Conservation (phyloP, 2,797 vertebrate genomes). For the Moxostoma hubbsi region DNA sequence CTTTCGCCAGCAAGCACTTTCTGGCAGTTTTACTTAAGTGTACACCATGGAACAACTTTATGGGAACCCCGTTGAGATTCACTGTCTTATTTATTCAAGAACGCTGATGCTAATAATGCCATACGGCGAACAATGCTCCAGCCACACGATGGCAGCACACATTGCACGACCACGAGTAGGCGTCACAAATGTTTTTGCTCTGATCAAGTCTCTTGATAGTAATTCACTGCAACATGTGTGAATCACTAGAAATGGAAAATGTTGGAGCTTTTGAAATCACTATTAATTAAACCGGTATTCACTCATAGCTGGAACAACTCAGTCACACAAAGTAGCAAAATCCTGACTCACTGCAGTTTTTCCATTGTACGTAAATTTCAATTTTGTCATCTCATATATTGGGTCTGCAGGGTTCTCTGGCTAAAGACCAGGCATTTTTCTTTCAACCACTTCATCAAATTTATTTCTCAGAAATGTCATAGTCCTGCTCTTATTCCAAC, state of each 20-base stretch:
- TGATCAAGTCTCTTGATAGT: neutral
- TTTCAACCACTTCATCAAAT: neutral
- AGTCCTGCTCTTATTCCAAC: neutral
- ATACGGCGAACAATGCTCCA: no score
- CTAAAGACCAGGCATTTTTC: neutral
- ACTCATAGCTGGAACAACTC: neutral
- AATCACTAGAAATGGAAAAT: neutral
- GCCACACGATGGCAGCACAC: conserved; percentile 40
- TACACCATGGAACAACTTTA: neutral
- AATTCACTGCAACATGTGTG: neutral
- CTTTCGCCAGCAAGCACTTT: no score
- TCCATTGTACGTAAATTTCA: conserved; percentile 39
- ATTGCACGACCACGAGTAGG: neutral
- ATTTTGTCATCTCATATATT: conserved; percentile 12
- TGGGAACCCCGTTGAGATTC: neutral
- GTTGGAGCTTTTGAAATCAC: neutral
- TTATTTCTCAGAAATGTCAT: neutral
- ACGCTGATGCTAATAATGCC: conserved; percentile 12
- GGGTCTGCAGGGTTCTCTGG: neutral
- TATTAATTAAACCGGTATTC: neutral
- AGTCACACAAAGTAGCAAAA: conserved; percentile 22
- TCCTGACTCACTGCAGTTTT: conserved; percentile 7
- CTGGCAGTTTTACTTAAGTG: no score
- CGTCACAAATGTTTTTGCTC: neutral
- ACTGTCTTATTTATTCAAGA: neutral